Percentiles rank a stretch among this genome's conserved stretches.
These are phyloP conservation scores for Sciaenops ocellatus DNA, from an alignment of 2,797 vertebrate species.

Conservation along the genomic window DNA sequence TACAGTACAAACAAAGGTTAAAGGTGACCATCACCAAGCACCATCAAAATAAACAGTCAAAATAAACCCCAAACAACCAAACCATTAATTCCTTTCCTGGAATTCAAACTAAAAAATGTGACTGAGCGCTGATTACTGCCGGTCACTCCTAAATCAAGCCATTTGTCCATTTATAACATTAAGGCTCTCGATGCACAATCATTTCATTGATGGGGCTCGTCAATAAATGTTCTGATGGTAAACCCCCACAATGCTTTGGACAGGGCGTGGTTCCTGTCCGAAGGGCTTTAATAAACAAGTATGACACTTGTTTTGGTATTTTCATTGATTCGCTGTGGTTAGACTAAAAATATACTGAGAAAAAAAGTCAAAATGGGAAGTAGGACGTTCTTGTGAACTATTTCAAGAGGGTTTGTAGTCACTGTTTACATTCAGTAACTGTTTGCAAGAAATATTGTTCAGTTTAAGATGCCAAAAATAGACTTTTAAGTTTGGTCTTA, in stretches of 20 bases:
- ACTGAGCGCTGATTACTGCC: slow-evolving; percentile 43
- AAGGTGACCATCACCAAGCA: neutral
- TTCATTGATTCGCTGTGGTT: slow-evolving; percentile 1
- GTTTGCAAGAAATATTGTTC: neutral
- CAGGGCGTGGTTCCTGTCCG: slow-evolving; percentile 64
- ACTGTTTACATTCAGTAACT: neutral
- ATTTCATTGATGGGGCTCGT: slow-evolving; percentile 79
- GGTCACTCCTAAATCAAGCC: slow-evolving; percentile 58
- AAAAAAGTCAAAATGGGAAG: neutral
- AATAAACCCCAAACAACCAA: slow-evolving; percentile 31
- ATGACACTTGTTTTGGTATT: slow-evolving; percentile 14
- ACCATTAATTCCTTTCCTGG: slow-evolving; percentile 71
- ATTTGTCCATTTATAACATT: slow-evolving; percentile 75
- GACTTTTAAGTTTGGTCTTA: neutral
- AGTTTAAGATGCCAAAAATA: neutral
- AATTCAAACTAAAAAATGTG: slow-evolving; percentile 48
- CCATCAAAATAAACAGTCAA: neutral
- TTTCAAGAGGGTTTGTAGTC: slow-evolving; percentile 5
- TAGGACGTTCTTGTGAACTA: neutral
- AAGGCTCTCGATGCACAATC: slow-evolving; percentile 79
- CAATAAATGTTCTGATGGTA: slow-evolving; percentile 78
- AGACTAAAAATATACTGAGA: neutral
- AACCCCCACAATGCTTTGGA: slow-evolving; percentile 55
- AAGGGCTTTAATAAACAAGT: slow-evolving; percentile 75
- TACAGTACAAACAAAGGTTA: neutral